Base-by-base conservation (phyloP, 2,113 vertebrate genomes). In the Nettapus auritus region DNA sequence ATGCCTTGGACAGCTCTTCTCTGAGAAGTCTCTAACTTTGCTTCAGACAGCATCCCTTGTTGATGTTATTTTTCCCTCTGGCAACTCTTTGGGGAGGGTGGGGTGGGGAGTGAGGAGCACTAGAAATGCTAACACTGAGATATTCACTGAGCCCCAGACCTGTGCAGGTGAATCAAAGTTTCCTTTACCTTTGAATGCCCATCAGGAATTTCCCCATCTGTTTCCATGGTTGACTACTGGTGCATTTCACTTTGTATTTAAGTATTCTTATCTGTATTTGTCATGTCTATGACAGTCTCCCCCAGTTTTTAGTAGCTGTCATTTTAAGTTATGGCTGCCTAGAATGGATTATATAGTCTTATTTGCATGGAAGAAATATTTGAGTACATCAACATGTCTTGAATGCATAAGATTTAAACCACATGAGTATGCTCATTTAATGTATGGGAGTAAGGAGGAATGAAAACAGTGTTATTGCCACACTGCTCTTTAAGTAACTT, bases 301-400 rank as follows among this genome's bases (percentile, higher is more conserved):
- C 71, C 62, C 59, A 50, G 66, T 36, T 93, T 90, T 89, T 70
- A 85, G 70, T 82, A 78, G 86, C 83, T 92, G 94, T 83, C 94
- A 93, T 31, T 90, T 94, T 68, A 88, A 90, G 56, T 88, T 94
- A 78, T 26, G 22, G 42, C 69, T 89, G 68, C 68, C 55, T 76
- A 48, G 86, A 90, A 90, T 73, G 91, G 68, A 57, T 93, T 82
- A 88, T 80, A 40, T 74, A 62, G 59, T 57, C 71, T 82, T 75
- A 82, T 86, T 94, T 94, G 71, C 62, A 82, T 91, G 76, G 73
- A 69, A 82, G 80, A 88, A 91, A 66, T 74, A 82, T 70, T 79
- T 91, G 84, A 94, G 82, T 67, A 34, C 56, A 42, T 88, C 88
- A 82, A 19, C 56, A 40, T 75, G 90, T 26, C 71, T 63, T 56